Conservation (phyloP, 2,797 vertebrate genomes). For the Cirrhinus molitorella region DNA sequence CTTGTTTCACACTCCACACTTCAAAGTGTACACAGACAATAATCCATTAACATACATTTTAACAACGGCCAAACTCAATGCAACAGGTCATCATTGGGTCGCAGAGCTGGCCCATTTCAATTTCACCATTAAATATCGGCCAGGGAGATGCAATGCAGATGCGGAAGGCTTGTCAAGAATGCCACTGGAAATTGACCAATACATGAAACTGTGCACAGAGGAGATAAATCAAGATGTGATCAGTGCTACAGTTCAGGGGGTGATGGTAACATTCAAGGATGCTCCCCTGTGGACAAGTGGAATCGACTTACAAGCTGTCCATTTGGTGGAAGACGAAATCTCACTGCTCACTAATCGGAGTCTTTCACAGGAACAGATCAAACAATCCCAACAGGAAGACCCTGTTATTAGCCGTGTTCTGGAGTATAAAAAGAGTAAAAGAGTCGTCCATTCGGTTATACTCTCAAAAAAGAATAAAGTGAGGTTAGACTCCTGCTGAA, state of each 20-base stretch:
- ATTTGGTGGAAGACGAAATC: no score
- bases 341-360: no score
- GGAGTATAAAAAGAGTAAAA: not conserved
- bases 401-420: not conserved
- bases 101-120: constrained; percentile 28
- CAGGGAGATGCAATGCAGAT: constrained; percentile 33
- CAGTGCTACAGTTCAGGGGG: not conserved
- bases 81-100: not conserved
- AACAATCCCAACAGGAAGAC: not conserved
- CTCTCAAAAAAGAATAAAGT: not conserved
- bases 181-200: constrained; percentile 1
- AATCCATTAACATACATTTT: no score
- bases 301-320: not conserved
- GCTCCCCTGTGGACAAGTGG: not conserved
- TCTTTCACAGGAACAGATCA: no score
- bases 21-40: not conserved
- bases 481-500: no score
- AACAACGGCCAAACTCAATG: no score
- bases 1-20: not conserved
- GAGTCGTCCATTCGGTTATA: not conserved
- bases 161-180: constrained; percentile 41
- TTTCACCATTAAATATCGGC: constrained; percentile 37
- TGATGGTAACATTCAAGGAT: not conserved
- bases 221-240: constrained; percentile 26
- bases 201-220: not conserved